Conservation (phyloP, 2,888 invertebrate species). For the Calliopum simillimum region DNA sequence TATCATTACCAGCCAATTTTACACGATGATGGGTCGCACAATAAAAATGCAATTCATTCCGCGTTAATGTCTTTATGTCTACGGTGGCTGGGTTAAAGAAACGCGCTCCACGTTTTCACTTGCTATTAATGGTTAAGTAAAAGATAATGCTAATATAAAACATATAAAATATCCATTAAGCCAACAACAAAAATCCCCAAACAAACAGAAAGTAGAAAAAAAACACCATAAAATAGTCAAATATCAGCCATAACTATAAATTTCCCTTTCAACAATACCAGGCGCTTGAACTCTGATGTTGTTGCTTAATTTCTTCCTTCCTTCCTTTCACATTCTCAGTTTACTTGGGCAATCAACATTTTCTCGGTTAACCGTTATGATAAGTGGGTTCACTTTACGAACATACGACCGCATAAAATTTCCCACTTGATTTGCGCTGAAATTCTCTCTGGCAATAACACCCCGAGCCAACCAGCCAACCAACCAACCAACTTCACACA, state of each 20-base stretch:
- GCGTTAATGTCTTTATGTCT: conserved; percentile 11
- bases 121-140: no score
- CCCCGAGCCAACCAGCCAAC: not conserved
- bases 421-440: conserved; percentile 31
- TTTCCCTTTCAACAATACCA: conserved; percentile 14
- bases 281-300: not conserved
- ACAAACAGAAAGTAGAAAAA: not conserved
- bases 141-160: not conserved
- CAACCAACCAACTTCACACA: not conserved
- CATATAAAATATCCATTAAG: not conserved
- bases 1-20: no score
- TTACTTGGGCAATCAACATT: conserved; percentile 23
- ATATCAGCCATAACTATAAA: conserved; percentile 25
- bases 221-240: conserved; percentile 2
- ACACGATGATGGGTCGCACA: not conserved
- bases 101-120: not conserved
- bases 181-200: not conserved
- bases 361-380: conserved; percentile 35
- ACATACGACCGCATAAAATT: conserved; percentile 22
- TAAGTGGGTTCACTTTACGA: conserved; percentile 21
- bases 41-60: conserved; percentile 20
- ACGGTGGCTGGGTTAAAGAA: conserved; percentile 4
- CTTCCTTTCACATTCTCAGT: not conserved
- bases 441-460: conserved; percentile 19
- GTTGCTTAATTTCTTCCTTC: not conserved